Evolutionary conservation across 2,888 invertebrate species (phyloP).

Genomic region (Lasioglossum figueresi): DNA sequence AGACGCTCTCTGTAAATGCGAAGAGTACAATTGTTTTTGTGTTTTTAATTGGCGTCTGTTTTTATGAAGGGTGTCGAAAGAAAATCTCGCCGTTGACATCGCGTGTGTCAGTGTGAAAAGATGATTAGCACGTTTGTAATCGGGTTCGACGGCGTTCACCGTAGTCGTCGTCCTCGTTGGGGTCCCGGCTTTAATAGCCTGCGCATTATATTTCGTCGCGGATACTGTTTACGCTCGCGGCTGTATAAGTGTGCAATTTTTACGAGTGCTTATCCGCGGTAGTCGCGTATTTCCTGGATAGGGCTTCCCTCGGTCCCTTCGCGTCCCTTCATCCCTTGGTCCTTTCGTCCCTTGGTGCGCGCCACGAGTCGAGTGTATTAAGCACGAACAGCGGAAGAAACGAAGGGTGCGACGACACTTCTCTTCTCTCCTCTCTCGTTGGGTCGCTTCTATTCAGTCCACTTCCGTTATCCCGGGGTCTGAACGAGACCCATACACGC

Average conservation of each 20-base stretch:
- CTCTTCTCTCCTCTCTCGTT: slow-evolving; percentile 50
- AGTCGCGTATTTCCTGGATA: slow-evolving; percentile 67
- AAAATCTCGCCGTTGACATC: background rate
- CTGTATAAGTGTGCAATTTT: slow-evolving; percentile 62
- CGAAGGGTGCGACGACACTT: slow-evolving; percentile 71
- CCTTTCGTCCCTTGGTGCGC: slow-evolving; percentile 27
- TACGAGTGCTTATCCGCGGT: slow-evolving; percentile 72
- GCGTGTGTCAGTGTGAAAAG: background rate
- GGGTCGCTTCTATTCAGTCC: slow-evolving; percentile 67
- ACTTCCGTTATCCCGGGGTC: slow-evolving; percentile 74
- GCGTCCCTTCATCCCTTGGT: slow-evolving; percentile 28
- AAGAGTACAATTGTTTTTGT: background rate
- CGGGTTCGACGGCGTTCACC: background rate
- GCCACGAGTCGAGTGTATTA: slow-evolving; percentile 66
- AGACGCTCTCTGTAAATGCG: no score
- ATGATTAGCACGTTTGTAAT: background rate
- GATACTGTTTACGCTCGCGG: slow-evolving; percentile 31
- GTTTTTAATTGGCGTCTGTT: slow-evolving; percentile 1
- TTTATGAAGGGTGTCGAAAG: background rate
- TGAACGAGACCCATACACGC: slow-evolving; percentile 59
- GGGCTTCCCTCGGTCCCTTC: slow-evolving; percentile 20
- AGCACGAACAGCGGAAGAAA: slow-evolving; percentile 74
- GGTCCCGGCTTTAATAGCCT: slow-evolving; percentile 65
- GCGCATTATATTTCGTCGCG: slow-evolving; percentile 56
- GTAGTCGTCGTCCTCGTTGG: background rate